Base-by-base conservation (phyloP, 2,113 vertebrate genomes). In the Gobio gobio region DNA sequence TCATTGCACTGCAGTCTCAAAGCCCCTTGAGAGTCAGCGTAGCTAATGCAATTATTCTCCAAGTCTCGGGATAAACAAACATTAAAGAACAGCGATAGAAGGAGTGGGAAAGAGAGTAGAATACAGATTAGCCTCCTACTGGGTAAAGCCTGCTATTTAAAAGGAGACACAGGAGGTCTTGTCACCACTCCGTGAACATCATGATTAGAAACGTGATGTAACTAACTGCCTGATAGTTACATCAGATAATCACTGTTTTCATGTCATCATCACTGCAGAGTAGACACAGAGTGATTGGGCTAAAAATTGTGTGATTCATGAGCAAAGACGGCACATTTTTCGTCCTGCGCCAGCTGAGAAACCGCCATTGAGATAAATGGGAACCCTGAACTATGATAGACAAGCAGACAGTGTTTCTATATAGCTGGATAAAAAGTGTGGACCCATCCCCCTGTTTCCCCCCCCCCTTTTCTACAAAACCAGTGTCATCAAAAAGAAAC, bases 11-110 rank as follows among this genome's bases (percentile, higher is more conserved):
- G 20, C 29, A 9, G 14, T 78, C 26, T 77, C 79, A 40, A 77
- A 47, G 7, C 36, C 66, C n/a, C 74, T 72, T 79, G 78, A 45
- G 49, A 51, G 74, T 51, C 58, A 75, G 83, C 20, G 54, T 59
- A 58, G 22, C 24, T 76, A 85, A 85, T 68, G 49, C 77, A 77
- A 88, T 76, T 83, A 83, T 80, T 79, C 76, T 70, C n/a, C 36
- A 54, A 66, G 76, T 58, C 68, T 79, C n/a, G 54, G 68, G 47
- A 83, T 64, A 79, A 83, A 80, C 43, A 66, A 36, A 83, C 64
- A 64, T 78, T 85, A 87, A 78, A 78, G 54, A 83, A 59, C 49
- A 74, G 26, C 26, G 63, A 43, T 59, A 43, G 66, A 83, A 56
- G 5, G 74, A 36, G 16, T 59, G 5, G n/a, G 59, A 84, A 75